These are phyloP conservation scores for Teleiodes luculella DNA, from an alignment of 2,888 invertebrate species.

Conservation along the genomic window DNA sequence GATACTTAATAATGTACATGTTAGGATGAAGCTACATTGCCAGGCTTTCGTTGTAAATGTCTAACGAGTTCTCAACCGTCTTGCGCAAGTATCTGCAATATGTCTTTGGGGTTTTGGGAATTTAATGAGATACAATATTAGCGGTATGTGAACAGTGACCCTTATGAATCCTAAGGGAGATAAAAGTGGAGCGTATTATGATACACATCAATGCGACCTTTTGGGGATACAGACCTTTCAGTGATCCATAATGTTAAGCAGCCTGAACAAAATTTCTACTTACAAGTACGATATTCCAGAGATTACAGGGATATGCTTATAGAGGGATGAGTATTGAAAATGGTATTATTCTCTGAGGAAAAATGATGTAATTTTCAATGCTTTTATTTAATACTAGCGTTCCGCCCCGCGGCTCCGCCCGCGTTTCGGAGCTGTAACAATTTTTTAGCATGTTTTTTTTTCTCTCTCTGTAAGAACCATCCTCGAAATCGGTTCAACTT, in stretches of 20 bases:
- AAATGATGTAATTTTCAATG: no score
- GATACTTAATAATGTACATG: conserved; percentile 29
- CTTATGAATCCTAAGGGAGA: neutral
- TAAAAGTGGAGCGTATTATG: neutral
- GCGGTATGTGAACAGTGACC: neutral
- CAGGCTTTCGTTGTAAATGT: neutral
- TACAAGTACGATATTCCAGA: neutral
- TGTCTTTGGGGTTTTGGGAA: neutral
- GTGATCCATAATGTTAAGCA: conserved; percentile 6
- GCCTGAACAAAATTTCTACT: neutral
- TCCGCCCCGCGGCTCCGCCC: no score
- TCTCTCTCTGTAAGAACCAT: no score
- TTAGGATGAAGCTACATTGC: conserved; percentile 2
- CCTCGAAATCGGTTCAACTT: no score
- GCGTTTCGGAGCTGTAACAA: no score
- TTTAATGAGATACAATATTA: neutral
- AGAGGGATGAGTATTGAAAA: no score
- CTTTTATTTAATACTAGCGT: no score
- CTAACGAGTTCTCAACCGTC: neutral
- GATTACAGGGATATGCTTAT: no score
- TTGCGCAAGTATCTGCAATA: neutral
- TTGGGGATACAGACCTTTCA: conserved; percentile 2
- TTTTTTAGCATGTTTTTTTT: no score
- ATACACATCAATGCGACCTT: neutral
- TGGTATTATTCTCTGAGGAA: no score